Evolutionary conservation across 2,888 invertebrate species (phyloP).

Genomic region (Zele albiditarsus): DNA sequence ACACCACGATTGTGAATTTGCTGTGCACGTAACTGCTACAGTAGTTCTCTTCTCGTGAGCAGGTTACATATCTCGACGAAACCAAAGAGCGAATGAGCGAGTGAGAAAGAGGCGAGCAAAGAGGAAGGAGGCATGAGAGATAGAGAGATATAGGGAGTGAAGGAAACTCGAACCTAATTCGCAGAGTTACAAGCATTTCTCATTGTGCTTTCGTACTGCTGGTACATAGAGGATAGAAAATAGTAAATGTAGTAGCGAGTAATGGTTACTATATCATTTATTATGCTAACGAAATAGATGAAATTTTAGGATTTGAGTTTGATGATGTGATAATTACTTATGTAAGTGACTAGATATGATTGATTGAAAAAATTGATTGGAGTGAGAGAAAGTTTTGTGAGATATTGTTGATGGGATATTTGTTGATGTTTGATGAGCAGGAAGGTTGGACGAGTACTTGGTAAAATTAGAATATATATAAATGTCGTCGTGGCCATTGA

Average conservation of each 20-base stretch:
- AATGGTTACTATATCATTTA: background rate
- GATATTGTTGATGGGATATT: no score
- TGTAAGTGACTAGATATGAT: no score
- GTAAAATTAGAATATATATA: no score
- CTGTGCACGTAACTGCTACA: conserved; percentile 33
- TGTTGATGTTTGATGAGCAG: no score
- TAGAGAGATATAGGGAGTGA: background rate
- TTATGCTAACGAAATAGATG: background rate
- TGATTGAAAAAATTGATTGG: no score
- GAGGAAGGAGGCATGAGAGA: background rate
- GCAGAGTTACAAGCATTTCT: conserved; percentile 21
- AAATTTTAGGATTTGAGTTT: background rate
- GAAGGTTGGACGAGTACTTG: no score
- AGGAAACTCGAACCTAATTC: conserved; percentile 29
- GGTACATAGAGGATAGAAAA: background rate
- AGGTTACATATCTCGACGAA: background rate
- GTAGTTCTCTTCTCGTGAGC: conserved; percentile 23
- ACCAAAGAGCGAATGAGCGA: background rate
- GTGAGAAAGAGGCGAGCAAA: no score
- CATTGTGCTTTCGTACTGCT: conserved; percentile 4
- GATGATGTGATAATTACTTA: no score
- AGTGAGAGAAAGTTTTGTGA: no score
- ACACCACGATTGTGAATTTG: conserved; percentile 32
- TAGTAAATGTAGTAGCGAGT: background rate
- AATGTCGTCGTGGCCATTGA: no score